Base-by-base conservation (phyloP, 2,797 vertebrate species). In the Ctenopoma kingsleyae region DNA sequence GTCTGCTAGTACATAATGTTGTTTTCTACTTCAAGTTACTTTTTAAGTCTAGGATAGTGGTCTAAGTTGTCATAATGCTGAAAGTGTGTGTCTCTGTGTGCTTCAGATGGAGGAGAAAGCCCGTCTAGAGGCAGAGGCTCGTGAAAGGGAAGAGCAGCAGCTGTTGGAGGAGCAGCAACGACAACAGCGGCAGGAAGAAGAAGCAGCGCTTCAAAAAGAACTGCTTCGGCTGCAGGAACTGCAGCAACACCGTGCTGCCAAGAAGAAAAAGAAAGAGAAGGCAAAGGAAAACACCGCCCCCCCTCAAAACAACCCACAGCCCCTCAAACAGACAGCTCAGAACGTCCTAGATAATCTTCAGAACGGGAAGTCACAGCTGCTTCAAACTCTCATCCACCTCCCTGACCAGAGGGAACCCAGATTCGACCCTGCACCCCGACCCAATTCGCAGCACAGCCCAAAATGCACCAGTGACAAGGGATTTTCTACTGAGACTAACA, bases 251-350 rank as follows among this genome's bases (percentile, higher is more conserved):
- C 92, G 95, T 0, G 93, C 94, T 1, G 92, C 95, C 46, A 99
- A 97, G 89, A 99, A 99, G 93, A 99, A 98, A 96, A 98, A 95
- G 94, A 97, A 95, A 88, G 98, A 99, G 41, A 93, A 95, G 77
- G 88, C 93, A 1, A 93, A 91, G 84, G 94, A 95, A 78, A 89
- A 91, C 76, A 87, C 91, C 0, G 78, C 91, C 3, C 82, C 88
- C 53, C 82, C 87, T 58, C 92, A 93, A 6, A 94, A 91, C 61
- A 94, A 92, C 87, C 94, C 95, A 53, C 95, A 95, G 85, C 92
- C 93, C 46, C 93, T 93, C 30, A 90, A 94, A 80, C 96, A 96
- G 74, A 87, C 95, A 20, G 93, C 92, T 54, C 93, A 96, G 67
- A 91, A 89, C 3, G 58, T 94, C 63, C 82, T 97, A 0, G 95